Percentiles rank a stretch among this genome's conserved stretches.
phyloP scores from a whole-genome alignment of 2,797 vertebrate genomes.

The Aviceda cuculoides region DNA sequence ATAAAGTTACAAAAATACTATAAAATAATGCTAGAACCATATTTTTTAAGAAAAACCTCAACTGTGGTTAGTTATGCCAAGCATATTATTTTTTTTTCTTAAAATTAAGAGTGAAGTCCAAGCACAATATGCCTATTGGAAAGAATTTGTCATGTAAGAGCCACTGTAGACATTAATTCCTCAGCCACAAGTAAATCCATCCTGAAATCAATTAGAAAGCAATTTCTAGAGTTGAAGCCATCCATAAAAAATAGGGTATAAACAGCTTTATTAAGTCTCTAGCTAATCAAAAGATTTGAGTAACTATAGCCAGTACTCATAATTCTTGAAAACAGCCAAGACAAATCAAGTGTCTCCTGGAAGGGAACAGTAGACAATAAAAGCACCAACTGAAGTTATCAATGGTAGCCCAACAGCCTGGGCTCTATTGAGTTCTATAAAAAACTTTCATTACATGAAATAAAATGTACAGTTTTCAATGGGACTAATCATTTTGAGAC shows the following conservation, averaged over 20 bases:
- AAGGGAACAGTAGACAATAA: background rate
- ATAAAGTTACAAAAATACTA: background rate
- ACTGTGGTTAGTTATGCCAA: background rate
- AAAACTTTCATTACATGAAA: background rate
- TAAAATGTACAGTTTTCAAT: background rate
- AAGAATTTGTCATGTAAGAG: background rate
- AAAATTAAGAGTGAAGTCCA: background rate
- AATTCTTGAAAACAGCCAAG: slow-evolving; percentile 15
- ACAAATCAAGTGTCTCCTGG: slow-evolving; percentile 1
- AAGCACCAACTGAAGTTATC: background rate
- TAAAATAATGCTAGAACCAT: background rate
- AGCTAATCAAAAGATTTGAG: slow-evolving; percentile 31
- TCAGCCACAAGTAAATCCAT: slow-evolving; percentile 24
- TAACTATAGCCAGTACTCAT: background rate
- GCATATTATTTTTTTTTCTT: background rate
- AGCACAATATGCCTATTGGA: background rate
- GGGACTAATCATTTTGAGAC: background rate
- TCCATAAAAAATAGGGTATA: slow-evolving; percentile 12
- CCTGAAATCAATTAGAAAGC: slow-evolving; percentile 50
- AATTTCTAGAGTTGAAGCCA: slow-evolving; percentile 14
- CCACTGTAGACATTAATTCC: background rate
- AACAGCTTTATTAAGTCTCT: slow-evolving; percentile 18
- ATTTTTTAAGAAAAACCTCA: background rate
- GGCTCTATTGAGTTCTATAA: background rate
- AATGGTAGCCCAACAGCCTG: background rate